Base-by-base conservation (phyloP, 2,888 invertebrate genomes). In the Drosophila borborema region DNA sequence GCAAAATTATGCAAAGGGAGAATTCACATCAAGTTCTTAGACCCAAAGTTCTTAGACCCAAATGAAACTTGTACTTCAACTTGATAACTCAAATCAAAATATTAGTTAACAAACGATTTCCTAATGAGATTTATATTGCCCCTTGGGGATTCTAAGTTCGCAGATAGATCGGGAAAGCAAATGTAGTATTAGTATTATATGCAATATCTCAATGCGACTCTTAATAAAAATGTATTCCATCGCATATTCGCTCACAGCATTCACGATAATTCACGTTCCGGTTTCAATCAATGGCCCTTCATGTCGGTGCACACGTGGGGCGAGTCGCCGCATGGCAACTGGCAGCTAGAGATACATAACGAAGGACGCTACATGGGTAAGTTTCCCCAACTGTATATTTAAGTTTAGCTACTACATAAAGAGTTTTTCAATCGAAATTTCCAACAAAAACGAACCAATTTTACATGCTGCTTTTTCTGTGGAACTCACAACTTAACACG, bases 271-370 rank as follows among this genome's bases (percentile, higher is more conserved):
- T 98, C 98, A 14, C 95, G 97, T 61, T 95, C 97, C 60, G 99
- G 99, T 49, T 99, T 99, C 94, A 96, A 95, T 92, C 96, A 98
- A 86, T 99, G 99, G 99, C 99, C 99, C 64, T 99, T 99, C 94
- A 99, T 99, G 99, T 98, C 99, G 54, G 99, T 97, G 72, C 99
- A 99, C 93, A 98, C 97, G 92, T 99, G 99, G 99, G 99, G 99
- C 23, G 99, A 99, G 93, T 95, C 96, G 38, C 98, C 99, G 0
- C 95, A 97, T 78, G 99, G 99, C 49, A 95, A 95, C 76, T 99
- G 99, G 99, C 96, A 96, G 89, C 94, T 99, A 71, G 98, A 99
- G 93, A 97, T 99, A 72, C 98, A 98, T 93, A 99, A 99, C 93
- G 98, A 98, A 93, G 99, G 98, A 77, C 95, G 96, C 91, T 96